Base-by-base conservation (phyloP, 2,888 invertebrate genomes). In the Luperina testacea region DNA sequence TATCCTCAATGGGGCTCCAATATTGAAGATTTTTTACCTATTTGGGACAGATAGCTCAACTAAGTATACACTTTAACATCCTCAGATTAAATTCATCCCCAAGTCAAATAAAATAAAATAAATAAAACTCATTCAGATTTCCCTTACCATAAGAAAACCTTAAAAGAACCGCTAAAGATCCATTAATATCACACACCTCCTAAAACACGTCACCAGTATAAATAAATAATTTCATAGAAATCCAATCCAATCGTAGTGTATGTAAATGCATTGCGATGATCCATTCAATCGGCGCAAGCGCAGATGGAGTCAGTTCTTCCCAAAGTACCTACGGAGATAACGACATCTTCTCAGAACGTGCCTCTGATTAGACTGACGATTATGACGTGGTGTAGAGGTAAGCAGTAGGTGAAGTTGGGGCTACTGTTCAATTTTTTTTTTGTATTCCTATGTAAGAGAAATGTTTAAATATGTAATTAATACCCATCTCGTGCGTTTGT, bases 321-420 rank as follows among this genome's bases (percentile, higher is more conserved):
- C 83, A 38, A 65, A 45, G 42, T 83, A 83, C 78, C 24, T 71
- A 83, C 48, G 0, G 45, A 83, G 69, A 77, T 77, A 77, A 59
- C 17, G 42, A 83, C 77, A 70, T 57, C 51, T 83, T 71, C 78
- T 59, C 42, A 65, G 83, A 65, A 81, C 53, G 59, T 77, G 77
- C 24, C 15, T n/a, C 42, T 1, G 75, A 82, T 82, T 51, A 69
- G 15, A 59, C 9, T 61, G 59, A 51, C 17, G 17, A 38, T 38
- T 17, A 53, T 70, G 51, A 83, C 15, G 27, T 27, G 27, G 68
- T 45, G 13, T 2, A 82, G 38, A 59, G 27, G 53, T 3, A 38
- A 9, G 15, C 42, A n/a, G 82, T 64, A 69, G 59, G 27, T 59
- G 76, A 76, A 32, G 20, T 75, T n/a, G 51, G 32, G 2, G 3